Evolutionary conservation across 2,888 invertebrate genomes (phyloP).

Genomic region (Amphipyra berbera): DNA sequence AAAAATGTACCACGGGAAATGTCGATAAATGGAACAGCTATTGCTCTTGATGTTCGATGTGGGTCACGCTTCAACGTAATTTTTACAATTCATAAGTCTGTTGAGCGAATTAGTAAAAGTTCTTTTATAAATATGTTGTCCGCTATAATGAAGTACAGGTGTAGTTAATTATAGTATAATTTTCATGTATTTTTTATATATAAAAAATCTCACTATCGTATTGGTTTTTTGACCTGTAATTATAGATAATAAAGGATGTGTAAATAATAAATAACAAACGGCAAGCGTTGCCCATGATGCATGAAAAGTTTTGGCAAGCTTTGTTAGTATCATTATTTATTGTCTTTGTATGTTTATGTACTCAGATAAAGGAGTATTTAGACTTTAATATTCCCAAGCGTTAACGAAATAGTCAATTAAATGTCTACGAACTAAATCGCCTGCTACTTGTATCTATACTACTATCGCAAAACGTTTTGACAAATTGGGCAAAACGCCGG

Average conservation of each 20-base stretch:
- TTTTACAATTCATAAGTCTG: not conserved
- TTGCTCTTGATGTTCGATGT: not conserved
- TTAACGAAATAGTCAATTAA: conserved; percentile 17
- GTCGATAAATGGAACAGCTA: conserved; percentile 7
- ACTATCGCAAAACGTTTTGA: conserved; percentile 19
- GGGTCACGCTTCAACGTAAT: not conserved
- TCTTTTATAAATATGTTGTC: too few species aligned
- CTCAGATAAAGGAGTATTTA: conserved; percentile 2
- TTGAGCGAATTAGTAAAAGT: too few species aligned
- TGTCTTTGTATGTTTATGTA: conserved; percentile 14
- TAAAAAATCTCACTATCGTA: too few species aligned
- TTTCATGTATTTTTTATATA: too few species aligned
- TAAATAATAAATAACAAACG: too few species aligned
- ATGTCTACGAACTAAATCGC: conserved; percentile 19
- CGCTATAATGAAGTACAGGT: too few species aligned
- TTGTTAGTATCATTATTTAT: conserved; percentile 5
- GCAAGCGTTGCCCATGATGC: not conserved
- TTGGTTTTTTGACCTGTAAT: too few species aligned
- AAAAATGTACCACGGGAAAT: conserved; percentile 31
- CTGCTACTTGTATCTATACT: not conserved
- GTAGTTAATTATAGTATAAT: too few species aligned
- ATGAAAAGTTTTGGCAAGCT: conserved; percentile 29
- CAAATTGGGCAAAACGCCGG: conserved; percentile 24
- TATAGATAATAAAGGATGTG: too few species aligned
- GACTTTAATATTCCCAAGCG: conserved; percentile 11